Evolutionary conservation across 1,140 invertebrate genomes (phyloP), one percentile per base, ranked within the genome.

Genomic region (Apis mellifera): DNA sequence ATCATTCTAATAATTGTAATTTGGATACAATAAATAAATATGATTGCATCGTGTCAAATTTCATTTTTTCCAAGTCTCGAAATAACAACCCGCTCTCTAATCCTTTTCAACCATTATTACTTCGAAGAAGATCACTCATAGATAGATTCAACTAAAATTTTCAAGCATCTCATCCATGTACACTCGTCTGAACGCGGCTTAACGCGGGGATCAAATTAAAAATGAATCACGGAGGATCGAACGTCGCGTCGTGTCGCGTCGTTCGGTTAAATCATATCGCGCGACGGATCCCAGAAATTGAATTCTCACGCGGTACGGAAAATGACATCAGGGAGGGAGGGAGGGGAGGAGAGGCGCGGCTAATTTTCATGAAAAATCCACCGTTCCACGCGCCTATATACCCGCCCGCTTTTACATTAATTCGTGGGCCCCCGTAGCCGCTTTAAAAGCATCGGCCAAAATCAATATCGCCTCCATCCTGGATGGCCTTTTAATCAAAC

Each of bases 361-460:
- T 82, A 82, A 82, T 82, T 82, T 82, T 59, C 64, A 76, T 50
- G 79, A 69, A 82, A 68, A 82, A 82, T 76, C 64, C 23, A 32
- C 12, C 76, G 9, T 19, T 32, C n/a, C 32, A 21, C 13, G 23
- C 8, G 23, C 42, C 21, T 3, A 21, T 52, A 42, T 42, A 42
- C 23, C 15, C 32, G 1, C 54, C 15, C 79, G 79, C 79, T 81
- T 81, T 81, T 81, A 76, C 72, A 81, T 66, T 81, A 76, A 75
- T 81, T 81, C 72, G 52, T 59, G 54, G 71, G 52, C 32, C 77
- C 26, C 9, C 55, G 71, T 66, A 74, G 62, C 52, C 54, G 52
- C 48, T 82, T 76, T 82, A 82, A 82, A 82, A 76, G 79, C 79
- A 82, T 82, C 64, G 79, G 64, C 62, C 52, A 74, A 82, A 82